Conservation (phyloP, 2,797 vertebrate genomes). For the Acomys russatus region DNA sequence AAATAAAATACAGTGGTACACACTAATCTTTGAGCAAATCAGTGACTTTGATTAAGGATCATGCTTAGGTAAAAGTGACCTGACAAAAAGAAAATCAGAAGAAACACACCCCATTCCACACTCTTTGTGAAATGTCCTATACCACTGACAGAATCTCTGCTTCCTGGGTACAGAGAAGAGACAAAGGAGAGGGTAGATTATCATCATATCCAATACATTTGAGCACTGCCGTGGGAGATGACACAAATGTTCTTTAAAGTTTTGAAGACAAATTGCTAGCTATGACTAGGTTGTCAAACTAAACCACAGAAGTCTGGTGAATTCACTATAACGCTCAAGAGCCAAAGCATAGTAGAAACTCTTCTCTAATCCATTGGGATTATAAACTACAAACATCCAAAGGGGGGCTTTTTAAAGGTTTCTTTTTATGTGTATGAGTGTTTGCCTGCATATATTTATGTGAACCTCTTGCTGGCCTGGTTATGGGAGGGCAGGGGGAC, state of each 20-base stretch:
- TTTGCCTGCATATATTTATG: not conserved
- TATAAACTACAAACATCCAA: not conserved
- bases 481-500: not conserved
- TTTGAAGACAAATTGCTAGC: not conserved
- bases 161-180: not conserved
- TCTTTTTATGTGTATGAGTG: not conserved
- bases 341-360: not conserved
- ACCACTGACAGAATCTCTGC: not conserved
- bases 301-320: not conserved
- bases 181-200: not conserved
- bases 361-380: not conserved
- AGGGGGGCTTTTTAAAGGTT: not conserved
- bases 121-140: not conserved
- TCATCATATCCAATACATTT: not conserved
- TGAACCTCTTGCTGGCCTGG: not conserved
- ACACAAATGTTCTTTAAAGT: not conserved
- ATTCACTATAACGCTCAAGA: not conserved
- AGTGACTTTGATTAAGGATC: not conserved
- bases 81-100: constrained; percentile 5
- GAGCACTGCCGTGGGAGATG: not conserved
- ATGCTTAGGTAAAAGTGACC: not conserved
- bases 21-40: not conserved
- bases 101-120: not conserved
- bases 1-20: not conserved
- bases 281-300: not conserved